Conservation (phyloP, 2,113 vertebrate genomes). For the Cryptomyrus ogoouensis region DNA sequence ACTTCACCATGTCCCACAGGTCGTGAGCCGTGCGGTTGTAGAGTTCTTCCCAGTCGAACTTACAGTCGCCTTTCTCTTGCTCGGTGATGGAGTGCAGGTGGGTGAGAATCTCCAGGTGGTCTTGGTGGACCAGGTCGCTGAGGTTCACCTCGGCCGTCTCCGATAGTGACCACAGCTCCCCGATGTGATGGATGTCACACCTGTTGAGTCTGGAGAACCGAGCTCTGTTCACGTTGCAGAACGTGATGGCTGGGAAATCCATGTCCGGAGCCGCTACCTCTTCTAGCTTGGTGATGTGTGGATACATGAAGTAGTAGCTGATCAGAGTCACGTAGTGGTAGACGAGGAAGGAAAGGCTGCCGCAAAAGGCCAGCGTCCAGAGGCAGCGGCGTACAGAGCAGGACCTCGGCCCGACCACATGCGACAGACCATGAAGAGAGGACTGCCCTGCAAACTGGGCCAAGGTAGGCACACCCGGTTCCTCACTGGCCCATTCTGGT, state of each 20-base stretch:
- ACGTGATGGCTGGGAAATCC: slow-evolving; percentile 44
- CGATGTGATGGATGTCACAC: slow-evolving; percentile 49
- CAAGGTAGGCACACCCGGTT: slow-evolving; percentile 24
- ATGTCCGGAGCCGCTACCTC: slow-evolving; percentile 32
- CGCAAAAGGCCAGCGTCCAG: slow-evolving; percentile 50
- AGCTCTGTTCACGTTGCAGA: slow-evolving; percentile 56
- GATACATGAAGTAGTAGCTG: slow-evolving; percentile 50
- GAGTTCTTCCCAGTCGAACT: slow-evolving; percentile 48
- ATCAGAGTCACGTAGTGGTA: slow-evolving; percentile 28
- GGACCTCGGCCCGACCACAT: slow-evolving; percentile 36
- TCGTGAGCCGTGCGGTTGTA: slow-evolving; percentile 41
- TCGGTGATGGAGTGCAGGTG: slow-evolving; percentile 25
- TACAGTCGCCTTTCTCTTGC: slow-evolving; percentile 17
- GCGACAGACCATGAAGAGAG: slow-evolving; percentile 50
- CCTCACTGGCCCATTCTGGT: slow-evolving; percentile 11
- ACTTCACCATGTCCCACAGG: slow-evolving; percentile 58
- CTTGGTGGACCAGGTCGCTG: slow-evolving; percentile 3
- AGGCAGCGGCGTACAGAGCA: slow-evolving; percentile 35
- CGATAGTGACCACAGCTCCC: slow-evolving; percentile 46
- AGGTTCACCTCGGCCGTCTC: slow-evolving; percentile 22
- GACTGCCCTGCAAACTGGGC: slow-evolving; percentile 45
- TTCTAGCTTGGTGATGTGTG: slow-evolving; percentile 51
- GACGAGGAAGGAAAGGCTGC: slow-evolving; percentile 40
- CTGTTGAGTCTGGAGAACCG: slow-evolving; percentile 39
- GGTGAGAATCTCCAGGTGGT: slow-evolving; percentile 33